These are phyloP conservation scores for Anticlea derivata DNA, from an alignment of 2,888 invertebrate species.

Conservation along the genomic window DNA sequence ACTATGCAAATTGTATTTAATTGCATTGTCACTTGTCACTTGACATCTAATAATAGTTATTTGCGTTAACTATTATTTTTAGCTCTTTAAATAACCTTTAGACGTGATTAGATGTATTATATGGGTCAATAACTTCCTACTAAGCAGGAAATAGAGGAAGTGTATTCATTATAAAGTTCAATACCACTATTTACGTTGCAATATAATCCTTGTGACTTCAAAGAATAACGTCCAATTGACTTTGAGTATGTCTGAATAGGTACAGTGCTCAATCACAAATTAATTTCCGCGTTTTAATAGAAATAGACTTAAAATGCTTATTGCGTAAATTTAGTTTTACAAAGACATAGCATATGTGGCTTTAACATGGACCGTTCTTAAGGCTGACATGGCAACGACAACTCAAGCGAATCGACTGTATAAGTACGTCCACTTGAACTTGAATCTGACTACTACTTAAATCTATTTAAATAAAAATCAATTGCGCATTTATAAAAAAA, in stretches of 20 bases:
- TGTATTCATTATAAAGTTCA: constrained; percentile 11
- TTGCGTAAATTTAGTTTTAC: no score
- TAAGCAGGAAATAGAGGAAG: constrained; percentile 29
- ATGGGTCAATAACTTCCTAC: constrained; percentile 33
- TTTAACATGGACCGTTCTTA: no score
- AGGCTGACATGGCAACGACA: no score
- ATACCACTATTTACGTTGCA: constrained; percentile 26
- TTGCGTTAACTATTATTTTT: constrained; percentile 23
- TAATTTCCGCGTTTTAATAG: constrained; percentile 1
- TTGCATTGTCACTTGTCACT: constrained; percentile 22
- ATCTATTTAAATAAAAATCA: no score
- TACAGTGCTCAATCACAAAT: constrained; percentile 9
- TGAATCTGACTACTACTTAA: no score
- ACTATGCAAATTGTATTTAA: constrained; percentile 9
- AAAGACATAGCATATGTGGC: no score
- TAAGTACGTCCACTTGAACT: no score
- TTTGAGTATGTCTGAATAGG: not conserved
- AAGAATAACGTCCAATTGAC: not conserved
- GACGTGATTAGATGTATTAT: constrained; percentile 9
- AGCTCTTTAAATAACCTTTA: constrained; percentile 30
- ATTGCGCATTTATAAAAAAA: no score
- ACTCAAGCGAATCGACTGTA: no score
- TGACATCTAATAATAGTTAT: constrained; percentile 8
- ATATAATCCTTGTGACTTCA: constrained; percentile 13
- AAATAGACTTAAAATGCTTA: not conserved